These are phyloP conservation scores for Phymanthus crucifer DNA, from an alignment of 92 coral and sea anemone genomes.

Conservation along the genomic window DNA sequence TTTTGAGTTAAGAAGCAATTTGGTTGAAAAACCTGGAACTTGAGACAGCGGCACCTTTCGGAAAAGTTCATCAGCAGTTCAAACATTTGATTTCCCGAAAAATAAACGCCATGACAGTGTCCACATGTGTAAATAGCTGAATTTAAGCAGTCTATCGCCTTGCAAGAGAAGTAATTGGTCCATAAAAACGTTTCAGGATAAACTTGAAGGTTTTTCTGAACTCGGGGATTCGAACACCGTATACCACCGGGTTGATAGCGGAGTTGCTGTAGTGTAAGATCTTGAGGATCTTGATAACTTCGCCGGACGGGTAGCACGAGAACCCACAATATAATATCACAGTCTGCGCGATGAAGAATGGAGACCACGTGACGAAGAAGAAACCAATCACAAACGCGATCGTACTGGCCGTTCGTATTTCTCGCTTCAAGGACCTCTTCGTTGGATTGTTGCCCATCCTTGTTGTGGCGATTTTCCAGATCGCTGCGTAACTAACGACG, in stretches of 20 bases:
- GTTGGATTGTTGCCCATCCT: conserved; percentile 84
- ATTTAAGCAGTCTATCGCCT: conserved; percentile 31
- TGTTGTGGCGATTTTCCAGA: conserved; percentile 79
- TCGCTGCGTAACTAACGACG: conserved; percentile 74
- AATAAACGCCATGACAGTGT: background rate
- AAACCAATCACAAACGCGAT: conserved; percentile 87
- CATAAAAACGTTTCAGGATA: conserved; percentile 64
- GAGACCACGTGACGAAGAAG: conserved; percentile 68
- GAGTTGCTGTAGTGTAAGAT: conserved; percentile 77
- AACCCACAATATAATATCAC: conserved; percentile 45
- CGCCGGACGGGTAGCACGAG: conserved; percentile 30
- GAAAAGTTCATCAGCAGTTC: background rate
- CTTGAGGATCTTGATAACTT: conserved; percentile 49
- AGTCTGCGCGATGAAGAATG: conserved; percentile 56
- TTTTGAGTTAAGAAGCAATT: too few relatives aligned
- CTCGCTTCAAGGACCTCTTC: conserved; percentile 72
- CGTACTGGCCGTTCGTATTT: conserved; percentile 77
- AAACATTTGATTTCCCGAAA: too few relatives aligned
- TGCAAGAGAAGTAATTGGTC: conserved; percentile 54
- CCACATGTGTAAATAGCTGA: background rate
- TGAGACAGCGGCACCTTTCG: too few relatives aligned
- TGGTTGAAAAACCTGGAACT: too few relatives aligned
- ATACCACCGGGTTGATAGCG: conserved; percentile 82
- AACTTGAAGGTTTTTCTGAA: conserved; percentile 85
- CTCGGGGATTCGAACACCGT: conserved; percentile 86